phyloP scores from a whole-genome alignment of 1,140 invertebrate genomes.

The Apis dorsata region DNA sequence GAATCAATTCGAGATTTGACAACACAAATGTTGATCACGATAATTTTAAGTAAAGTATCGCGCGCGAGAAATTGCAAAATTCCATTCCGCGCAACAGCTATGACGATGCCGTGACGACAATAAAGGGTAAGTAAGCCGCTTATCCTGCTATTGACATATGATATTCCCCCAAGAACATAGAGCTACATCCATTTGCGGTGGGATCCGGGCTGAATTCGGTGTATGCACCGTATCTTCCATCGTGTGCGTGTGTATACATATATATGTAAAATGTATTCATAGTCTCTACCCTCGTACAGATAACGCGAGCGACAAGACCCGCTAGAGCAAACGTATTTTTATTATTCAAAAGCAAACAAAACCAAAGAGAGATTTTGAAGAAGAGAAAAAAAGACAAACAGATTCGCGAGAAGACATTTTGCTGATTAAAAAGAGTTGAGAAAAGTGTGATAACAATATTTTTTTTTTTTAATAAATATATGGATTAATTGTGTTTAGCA shows the following conservation, averaged over 20 bases:
- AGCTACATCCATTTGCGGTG: slow-evolving; percentile 50
- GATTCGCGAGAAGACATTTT: background rate
- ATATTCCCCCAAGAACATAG: slow-evolving; percentile 56
- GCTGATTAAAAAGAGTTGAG: background rate
- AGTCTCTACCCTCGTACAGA: slow-evolving; percentile 11
- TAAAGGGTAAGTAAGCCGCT: slow-evolving; percentile 52
- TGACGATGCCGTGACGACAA: slow-evolving; percentile 46
- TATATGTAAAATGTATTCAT: slow-evolving; percentile 28
- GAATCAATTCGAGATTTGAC: no score
- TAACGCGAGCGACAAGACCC: slow-evolving; percentile 40
- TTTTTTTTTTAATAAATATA: no score
- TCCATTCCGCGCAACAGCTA: slow-evolving; percentile 20
- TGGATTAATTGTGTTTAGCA: no score
- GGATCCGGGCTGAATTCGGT: slow-evolving; percentile 27
- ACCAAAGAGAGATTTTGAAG: no score
- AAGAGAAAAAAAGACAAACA: background rate
- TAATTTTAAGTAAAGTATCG: background rate
- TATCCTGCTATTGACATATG: slow-evolving; percentile 60
- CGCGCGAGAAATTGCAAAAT: slow-evolving; percentile 13
- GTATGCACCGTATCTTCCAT: slow-evolving; percentile 31
- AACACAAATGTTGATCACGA: background rate
- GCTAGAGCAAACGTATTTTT: slow-evolving; percentile 24
- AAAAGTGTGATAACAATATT: background rate
- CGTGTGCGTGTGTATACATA: background rate
- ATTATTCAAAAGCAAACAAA: slow-evolving; percentile 33